Conservation (phyloP, 2,888 invertebrate species). For the Allolobophora icterica region DNA sequence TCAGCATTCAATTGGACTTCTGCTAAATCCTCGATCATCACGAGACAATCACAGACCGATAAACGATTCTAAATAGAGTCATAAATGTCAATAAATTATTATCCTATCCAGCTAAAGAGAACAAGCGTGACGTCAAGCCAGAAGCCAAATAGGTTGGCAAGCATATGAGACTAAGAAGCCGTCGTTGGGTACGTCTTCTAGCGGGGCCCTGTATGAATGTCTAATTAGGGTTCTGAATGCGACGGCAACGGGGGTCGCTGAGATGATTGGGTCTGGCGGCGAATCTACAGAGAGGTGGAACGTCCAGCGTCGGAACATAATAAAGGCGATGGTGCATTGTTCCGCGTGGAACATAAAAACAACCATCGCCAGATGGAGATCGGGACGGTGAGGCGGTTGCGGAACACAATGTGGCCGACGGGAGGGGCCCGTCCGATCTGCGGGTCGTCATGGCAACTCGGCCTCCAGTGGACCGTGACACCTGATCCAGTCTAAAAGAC, state of each 20-base stretch:
- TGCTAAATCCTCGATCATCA: neutral
- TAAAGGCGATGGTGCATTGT: neutral
- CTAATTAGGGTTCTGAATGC: neutral
- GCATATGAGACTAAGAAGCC: neutral
- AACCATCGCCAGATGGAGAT: neutral
- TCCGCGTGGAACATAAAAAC: conserved; percentile 10
- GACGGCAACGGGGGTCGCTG: neutral
- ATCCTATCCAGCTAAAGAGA: neutral
- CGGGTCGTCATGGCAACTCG: neutral
- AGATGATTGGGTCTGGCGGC: conserved; percentile 2
- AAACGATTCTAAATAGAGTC: neutral
- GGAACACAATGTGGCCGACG: conserved; percentile 5
- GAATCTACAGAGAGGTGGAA: conserved; percentile 3
- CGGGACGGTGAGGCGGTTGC: neutral
- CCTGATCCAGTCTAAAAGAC: neutral
- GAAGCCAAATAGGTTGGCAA: neutral
- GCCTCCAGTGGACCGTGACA: neutral
- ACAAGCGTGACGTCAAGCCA: neutral
- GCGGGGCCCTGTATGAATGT: conserved; percentile 17
- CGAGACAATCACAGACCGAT: neutral
- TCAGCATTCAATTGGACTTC: neutral
- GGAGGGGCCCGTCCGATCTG: neutral
- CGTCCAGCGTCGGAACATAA: neutral
- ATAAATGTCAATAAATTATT: neutral
- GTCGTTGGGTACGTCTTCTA: neutral